Evolutionary conservation across 1,140 invertebrate species (phyloP).

Genomic region (Polyergus mexicanus): DNA sequence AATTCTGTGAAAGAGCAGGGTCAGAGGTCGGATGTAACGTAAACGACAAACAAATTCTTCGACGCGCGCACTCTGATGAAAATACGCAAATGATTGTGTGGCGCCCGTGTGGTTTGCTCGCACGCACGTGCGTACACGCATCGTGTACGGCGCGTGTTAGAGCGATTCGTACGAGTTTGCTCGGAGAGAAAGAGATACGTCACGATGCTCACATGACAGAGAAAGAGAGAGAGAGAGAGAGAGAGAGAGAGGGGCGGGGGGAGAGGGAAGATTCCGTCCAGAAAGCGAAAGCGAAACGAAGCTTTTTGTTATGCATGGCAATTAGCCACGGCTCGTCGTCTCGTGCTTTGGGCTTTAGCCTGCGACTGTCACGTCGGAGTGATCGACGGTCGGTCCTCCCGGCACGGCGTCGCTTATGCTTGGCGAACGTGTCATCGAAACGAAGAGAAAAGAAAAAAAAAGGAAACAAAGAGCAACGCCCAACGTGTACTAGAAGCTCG

Average conservation of each 20-base stretch:
- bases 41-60: constrained; percentile 51
- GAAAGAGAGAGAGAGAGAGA: neutral
- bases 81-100: constrained; percentile 26
- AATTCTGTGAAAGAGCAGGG: neutral
- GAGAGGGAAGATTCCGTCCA: constrained; percentile 17
- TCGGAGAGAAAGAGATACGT: constrained; percentile 44
- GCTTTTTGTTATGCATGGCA: constrained; percentile 67
- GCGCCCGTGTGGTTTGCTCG: constrained; percentile 42
- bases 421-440: constrained; percentile 72
- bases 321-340: constrained; percentile 71
- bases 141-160: constrained; percentile 34
- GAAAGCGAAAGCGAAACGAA: constrained; percentile 39
- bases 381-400: constrained; percentile 78
- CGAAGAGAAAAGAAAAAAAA: neutral
- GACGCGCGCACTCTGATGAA: constrained; percentile 25
- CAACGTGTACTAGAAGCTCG: neutral
- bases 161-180: constrained; percentile 18
- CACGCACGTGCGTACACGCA: constrained; percentile 60
- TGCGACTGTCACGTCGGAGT: constrained; percentile 77
- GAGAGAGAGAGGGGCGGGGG: no score
- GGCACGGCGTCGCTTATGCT: constrained; percentile 65
- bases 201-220: neutral
- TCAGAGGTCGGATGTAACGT: constrained; percentile 36
- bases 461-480: constrained; percentile 37
- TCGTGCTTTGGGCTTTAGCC: constrained; percentile 76